phyloP scores from a whole-genome alignment of 1,140 invertebrate species.

The Ganaspis sp. region DNA sequence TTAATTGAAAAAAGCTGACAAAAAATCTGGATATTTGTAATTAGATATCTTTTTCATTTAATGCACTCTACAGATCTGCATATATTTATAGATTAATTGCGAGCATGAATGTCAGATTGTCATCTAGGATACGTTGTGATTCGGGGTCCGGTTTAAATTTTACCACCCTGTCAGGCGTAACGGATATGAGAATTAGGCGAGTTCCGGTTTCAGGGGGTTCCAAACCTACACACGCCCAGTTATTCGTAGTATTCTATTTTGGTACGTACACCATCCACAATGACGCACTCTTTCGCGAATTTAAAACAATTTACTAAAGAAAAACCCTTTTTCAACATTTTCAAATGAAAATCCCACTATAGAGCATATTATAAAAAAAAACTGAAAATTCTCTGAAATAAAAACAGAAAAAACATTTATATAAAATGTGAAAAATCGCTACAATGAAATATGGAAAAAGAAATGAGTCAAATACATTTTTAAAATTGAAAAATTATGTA shows the following conservation, averaged over 20 bases:
- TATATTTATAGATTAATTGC: conserved; percentile 47
- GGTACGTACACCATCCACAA: neutral
- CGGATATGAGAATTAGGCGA: conserved; percentile 46
- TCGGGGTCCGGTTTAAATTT: conserved; percentile 45
- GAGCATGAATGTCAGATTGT: conserved; percentile 40
- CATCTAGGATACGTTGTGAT: conserved; percentile 44
- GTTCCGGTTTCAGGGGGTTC: conserved; percentile 43
- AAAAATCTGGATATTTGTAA: neutral
- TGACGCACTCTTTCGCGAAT: neutral
- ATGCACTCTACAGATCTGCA: neutral
- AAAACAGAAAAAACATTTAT: too few species aligned
- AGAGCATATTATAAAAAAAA: too few species aligned
- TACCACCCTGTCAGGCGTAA: conserved; percentile 42
- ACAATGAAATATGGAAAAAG: too few species aligned
- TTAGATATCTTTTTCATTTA: neutral
- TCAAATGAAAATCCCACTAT: too few species aligned
- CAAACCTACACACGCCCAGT: neutral
- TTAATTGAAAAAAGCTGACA: too few species aligned
- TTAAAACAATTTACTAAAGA: neutral
- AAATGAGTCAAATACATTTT: too few species aligned
- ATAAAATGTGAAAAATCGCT: too few species aligned
- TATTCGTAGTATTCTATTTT: conserved; percentile 28
- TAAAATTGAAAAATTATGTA: too few species aligned
- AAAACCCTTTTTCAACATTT: too few species aligned
- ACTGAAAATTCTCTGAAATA: too few species aligned